Base-by-base conservation (phyloP, 2,888 invertebrate species). In the Ephialtes manifestator region DNA sequence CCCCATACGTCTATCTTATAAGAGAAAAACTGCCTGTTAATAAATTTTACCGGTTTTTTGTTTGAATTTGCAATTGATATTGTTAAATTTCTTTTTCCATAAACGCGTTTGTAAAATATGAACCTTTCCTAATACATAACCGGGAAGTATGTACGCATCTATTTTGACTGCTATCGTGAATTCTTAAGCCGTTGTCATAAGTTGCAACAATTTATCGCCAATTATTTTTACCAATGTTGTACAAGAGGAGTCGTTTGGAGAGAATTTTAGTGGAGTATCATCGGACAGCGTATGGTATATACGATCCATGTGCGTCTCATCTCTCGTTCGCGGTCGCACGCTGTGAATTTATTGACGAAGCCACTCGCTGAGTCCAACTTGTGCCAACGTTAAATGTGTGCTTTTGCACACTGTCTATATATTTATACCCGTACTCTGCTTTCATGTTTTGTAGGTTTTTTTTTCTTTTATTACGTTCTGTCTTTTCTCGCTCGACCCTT, bases 321-420 rank as follows among this genome's bases (percentile, higher is more conserved):
- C 63, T 77, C 81, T 84, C 53, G 72, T 60, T 77, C 67, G 74
- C 67, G 87, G 85, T 89, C 88, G 88, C 90, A 90, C 87, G 90
- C 90, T 90, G 90, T 88, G 90, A 90, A 90, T 90, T 90, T 90
- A 90, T 89, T 88, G 84, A 74, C 84, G 81, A 53, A 68, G 81
- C 72, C 35, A 60, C 77, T 84, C 81, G 46, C 74, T 78, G 81
- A 72, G 81, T 63, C 55, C 48, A 11, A 60, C 72, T 84, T 74
- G 81, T 81, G 77, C 77, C 63, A 81, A 60, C 81, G 60, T 53
- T 68, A 70, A 84, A 78, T 81, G 72, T 63, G 74, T 67, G 48
- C n/a, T 43, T 15, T 58, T 10, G 43, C 71, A 39, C 43, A 58
- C 53, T 18, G 53, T 20, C 70, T 53, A 51, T 68, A 72, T 51